Evolutionary conservation across 2,888 invertebrate species (phyloP).

Genomic region (Hydrotaea cyrtoneurina): DNA sequence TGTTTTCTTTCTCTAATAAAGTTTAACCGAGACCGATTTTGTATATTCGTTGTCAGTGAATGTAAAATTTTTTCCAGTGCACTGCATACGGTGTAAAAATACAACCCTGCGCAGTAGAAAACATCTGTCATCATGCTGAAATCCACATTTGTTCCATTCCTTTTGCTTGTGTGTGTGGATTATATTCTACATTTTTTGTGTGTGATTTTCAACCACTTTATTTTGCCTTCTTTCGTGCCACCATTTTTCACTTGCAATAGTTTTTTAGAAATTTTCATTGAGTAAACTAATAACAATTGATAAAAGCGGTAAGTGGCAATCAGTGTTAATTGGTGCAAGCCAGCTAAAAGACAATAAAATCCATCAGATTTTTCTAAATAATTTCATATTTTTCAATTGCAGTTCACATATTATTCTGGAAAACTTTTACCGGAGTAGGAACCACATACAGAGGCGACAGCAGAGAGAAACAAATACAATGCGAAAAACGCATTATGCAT

Average conservation of each 20-base stretch:
- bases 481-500: slow-evolving; percentile 57
- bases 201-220: slow-evolving; percentile 55
- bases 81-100: no score
- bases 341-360: slow-evolving; percentile 19
- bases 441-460: slow-evolving; percentile 8
- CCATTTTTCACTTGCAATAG: slow-evolving; percentile 50
- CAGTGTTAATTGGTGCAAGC: slow-evolving; percentile 40
- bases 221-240: slow-evolving; percentile 56
- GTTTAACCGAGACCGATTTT: no score
- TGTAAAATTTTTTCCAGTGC: no score
- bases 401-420: slow-evolving; percentile 26
- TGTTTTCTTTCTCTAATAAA: no score
- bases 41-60: no score
- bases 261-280: slow-evolving; percentile 51
- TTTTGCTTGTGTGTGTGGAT: slow-evolving; percentile 33
- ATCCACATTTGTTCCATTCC: not conserved
- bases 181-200: slow-evolving; percentile 51
- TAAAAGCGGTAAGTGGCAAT: slow-evolving; percentile 60
- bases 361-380: not conserved
- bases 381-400: slow-evolving; percentile 16
- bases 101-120: not conserved
- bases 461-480: slow-evolving; percentile 35
- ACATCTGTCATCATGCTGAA: not conserved
- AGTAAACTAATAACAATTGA: slow-evolving; percentile 50
- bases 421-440: slow-evolving; percentile 1